Evolutionary conservation across 2,113 vertebrate species (phyloP), one percentile per base, ranked within the genome.

Genomic region (Phoxinus phoxinus): DNA sequence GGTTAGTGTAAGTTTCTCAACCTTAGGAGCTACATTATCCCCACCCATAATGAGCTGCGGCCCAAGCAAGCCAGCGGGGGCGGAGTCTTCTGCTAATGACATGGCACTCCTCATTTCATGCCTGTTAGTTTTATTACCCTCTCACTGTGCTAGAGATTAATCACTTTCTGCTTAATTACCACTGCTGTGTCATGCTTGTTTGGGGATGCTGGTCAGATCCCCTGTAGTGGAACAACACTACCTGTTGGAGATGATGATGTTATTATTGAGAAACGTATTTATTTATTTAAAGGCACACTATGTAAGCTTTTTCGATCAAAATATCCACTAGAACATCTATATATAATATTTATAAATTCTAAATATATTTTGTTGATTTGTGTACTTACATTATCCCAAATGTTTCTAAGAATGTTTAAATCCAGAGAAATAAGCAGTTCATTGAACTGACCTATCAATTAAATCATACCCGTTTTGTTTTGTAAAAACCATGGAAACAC

Each of bases 31-130:
- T 48, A 25, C 46, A 23, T 44, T 86, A n/a, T 59, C 25, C 8
- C 65, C 32, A 37, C 19, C 19, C 3, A 25, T 32, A 67, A 46
- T 67, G 53, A 56, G 25, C 72, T 23, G 86, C 76, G 72, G 84
- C 27, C 3, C 74, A 75, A 78, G 78, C 58, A 67, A 85, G 83
- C 65, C 86, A 87, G 91, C 46, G 59, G 51, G 81, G 71, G 86
- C 51, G 77, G 85, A 87, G 85, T 81, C 73, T 35, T 85, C 71
- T n/a, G 51, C 61, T 86, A 86, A 90, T 88, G 87, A 93, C 89
- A 87, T 89, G 84, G 87, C 86, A 85, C 86, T 93, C 89, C 90
- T 92, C 67, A 85, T 93, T 93, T 93, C 89, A 91, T 88, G 92
- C 85, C 71, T 85, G 3, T 25, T 92, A 82, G 89, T 88, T 92